Evolutionary conservation across 2,888 invertebrate genomes (phyloP).

Genomic region (Suillia variegata): DNA sequence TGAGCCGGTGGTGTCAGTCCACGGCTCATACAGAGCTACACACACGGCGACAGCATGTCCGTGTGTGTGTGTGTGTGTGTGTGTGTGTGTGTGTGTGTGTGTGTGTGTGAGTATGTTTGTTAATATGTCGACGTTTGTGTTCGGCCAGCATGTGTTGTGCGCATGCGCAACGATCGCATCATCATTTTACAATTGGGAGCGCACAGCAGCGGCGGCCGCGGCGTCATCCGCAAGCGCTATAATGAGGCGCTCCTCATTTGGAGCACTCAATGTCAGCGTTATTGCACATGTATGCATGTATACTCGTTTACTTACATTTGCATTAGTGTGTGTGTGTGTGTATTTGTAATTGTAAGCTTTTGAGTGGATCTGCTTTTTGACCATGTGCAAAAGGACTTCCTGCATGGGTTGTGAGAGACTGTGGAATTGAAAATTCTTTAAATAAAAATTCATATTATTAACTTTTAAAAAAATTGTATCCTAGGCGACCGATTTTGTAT

Average conservation of each 20-base stretch:
- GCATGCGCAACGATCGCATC: conserved; percentile 45
- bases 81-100: too few relatives aligned
- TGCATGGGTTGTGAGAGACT: too few relatives aligned
- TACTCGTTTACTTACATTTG: not conserved
- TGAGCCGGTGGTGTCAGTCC: not conserved
- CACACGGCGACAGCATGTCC: too few relatives aligned
- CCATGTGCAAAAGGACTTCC: too few relatives aligned
- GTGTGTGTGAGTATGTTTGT: too few relatives aligned
- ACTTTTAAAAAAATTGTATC: too few relatives aligned
- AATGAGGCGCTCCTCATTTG: conserved; percentile 40
- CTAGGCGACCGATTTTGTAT: too few relatives aligned
- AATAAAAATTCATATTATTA: too few relatives aligned
- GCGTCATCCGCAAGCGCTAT: conserved; percentile 32
- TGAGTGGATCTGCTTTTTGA: too few relatives aligned
- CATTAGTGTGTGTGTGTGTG: too few relatives aligned
- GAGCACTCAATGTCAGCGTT: conserved; percentile 3
- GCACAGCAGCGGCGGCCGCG: not conserved
- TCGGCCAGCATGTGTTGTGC: conserved; percentile 43
- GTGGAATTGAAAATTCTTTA: too few relatives aligned
- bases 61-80: too few relatives aligned
- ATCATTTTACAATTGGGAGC: not conserved
- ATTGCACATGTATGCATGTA: not conserved
- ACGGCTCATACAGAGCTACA: conserved; percentile 9
- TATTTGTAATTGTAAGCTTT: not conserved
- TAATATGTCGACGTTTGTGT: not conserved